phyloP scores from a whole-genome alignment of 35 echinoderm and acorn worm genomes.

The Heliocidaris tuberculata region DNA sequence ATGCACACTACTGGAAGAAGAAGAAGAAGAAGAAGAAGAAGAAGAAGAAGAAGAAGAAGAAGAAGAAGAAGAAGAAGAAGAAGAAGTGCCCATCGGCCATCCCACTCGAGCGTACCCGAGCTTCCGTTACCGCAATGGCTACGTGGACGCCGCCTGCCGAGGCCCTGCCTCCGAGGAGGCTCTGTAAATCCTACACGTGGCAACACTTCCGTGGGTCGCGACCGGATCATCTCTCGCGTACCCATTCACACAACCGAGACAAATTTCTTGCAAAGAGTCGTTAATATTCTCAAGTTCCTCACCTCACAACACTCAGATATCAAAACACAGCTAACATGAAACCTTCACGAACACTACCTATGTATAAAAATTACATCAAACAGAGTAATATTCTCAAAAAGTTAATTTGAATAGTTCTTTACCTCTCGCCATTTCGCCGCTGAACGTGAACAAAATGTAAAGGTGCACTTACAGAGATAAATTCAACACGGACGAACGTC shows the following conservation, averaged over 20 bases:
- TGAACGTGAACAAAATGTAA: background rate
- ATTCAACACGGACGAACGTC: background rate
- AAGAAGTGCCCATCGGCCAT: too few species aligned
- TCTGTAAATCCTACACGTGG: slow-evolving; percentile 39
- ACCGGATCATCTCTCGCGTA: background rate
- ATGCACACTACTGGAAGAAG: too few species aligned
- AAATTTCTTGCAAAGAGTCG: background rate
- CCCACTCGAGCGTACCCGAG: too few species aligned
- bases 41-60: too few species aligned
- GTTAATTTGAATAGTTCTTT: background rate
- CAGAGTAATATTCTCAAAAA: background rate
- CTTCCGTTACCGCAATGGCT: background rate
- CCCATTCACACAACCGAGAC: background rate
- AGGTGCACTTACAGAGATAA: background rate
- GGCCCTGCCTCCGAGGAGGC: background rate
- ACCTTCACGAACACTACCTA: background rate
- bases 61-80: too few species aligned
- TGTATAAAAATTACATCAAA: background rate
- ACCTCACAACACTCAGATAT: background rate
- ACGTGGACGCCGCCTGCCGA: background rate
- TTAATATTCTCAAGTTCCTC: background rate
- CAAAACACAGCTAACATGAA: background rate
- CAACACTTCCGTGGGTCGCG: slow-evolving; percentile 37
- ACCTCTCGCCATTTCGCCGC: slow-evolving; percentile 27
- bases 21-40: too few species aligned